These are phyloP conservation scores for Eubasilissa splendida DNA, from an alignment of 2,888 invertebrate genomes.

Conservation along the genomic window DNA sequence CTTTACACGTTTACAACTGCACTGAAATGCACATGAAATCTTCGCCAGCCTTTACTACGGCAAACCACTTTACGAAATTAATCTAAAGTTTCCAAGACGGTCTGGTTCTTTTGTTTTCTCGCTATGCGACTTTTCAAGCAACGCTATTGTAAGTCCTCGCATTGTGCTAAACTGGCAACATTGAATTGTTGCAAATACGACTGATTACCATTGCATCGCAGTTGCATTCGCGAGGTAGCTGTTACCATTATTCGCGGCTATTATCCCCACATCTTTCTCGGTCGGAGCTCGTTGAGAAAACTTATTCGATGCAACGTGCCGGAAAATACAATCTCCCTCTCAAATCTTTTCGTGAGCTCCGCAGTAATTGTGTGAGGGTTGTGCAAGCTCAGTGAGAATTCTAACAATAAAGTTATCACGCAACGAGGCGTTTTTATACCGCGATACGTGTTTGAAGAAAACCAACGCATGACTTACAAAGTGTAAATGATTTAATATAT, in stretches of 20 bases:
- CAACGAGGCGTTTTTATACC: no score
- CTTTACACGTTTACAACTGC: no score
- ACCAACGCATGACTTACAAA: no score
- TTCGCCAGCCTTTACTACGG: no score
- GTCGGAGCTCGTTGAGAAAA: not conserved
- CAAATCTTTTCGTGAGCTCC: conserved; percentile 3
- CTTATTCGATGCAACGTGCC: conserved; percentile 6
- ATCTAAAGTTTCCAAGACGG: not conserved
- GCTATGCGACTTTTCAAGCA: not conserved
- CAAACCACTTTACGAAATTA: not conserved
- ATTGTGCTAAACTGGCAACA: conserved; percentile 22
- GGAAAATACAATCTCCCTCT: conserved; percentile 14
- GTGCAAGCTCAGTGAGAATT: not conserved
- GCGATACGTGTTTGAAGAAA: no score
- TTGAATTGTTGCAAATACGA: conserved; percentile 12
- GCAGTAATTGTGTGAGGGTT: not conserved
- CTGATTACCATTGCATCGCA: not conserved
- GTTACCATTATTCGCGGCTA: conserved; percentile 11
- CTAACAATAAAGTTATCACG: no score
- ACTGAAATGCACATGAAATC: no score
- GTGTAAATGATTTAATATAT: no score
- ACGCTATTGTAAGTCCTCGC: not conserved
- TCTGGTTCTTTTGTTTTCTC: not conserved
- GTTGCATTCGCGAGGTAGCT: conserved; percentile 3
- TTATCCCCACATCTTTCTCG: conserved; percentile 7